Evolutionary conservation across 2,797 vertebrate species (phyloP).

Genomic region (Rhinoraja longicauda): DNA sequence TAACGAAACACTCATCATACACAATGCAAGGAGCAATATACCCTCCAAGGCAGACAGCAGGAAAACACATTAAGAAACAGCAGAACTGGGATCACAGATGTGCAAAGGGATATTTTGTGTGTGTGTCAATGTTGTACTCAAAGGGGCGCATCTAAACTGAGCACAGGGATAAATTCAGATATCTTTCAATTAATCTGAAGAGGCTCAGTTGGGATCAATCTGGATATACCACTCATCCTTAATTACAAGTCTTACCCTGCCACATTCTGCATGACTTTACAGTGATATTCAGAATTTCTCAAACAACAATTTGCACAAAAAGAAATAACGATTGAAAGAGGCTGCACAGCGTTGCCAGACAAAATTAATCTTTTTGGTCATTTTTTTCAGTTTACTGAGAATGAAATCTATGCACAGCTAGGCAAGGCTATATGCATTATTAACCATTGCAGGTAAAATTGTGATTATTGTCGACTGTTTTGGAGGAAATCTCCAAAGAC

Average conservation of each 20-base stretch:
- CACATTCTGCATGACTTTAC: constrained; percentile 23
- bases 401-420: not conserved
- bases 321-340: not conserved
- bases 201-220: constrained; percentile 34
- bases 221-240: constrained; percentile 28
- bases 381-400: not conserved
- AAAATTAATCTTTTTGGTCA: not conserved
- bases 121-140: constrained; percentile 32
- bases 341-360: not conserved
- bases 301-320: constrained; percentile 8
- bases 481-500: not conserved
- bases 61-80: constrained; percentile 21
- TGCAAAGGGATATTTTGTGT: constrained; percentile 1
- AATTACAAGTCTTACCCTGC: constrained; percentile 31
- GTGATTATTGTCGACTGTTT: not conserved
- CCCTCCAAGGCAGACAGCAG: not conserved
- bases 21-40: not conserved
- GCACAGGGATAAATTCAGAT: constrained; percentile 30
- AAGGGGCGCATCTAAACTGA: constrained; percentile 26
- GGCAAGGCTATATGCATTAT: not conserved
- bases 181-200: constrained; percentile 32
- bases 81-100: constrained; percentile 4
- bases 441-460: not conserved
- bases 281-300: not conserved
- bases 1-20: not conserved